Conservation (phyloP, 2,888 invertebrate species). For the Lagria hirta region DNA sequence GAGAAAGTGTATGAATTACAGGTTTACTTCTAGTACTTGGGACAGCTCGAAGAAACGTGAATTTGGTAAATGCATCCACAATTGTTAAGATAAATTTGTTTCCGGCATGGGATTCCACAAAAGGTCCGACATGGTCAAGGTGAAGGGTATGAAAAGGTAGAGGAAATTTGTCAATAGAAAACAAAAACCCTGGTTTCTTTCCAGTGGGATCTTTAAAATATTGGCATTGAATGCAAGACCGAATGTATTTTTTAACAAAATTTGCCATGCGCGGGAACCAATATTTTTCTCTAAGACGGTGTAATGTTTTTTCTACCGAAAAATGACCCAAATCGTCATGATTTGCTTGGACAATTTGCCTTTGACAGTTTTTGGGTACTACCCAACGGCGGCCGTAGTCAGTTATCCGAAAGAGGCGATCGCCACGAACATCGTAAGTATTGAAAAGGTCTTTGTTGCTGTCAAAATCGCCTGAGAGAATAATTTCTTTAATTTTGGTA, state of each 20-base stretch:
- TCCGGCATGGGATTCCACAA: no score
- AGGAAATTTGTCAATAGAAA: background rate
- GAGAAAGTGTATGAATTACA: background rate
- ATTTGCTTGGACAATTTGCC: slow-evolving; percentile 1
- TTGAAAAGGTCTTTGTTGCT: background rate
- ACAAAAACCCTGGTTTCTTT: background rate
- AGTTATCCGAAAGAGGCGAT: no score
- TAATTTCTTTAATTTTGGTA: background rate
- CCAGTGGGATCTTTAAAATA: background rate
- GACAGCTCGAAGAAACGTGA: background rate
- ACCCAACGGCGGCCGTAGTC: slow-evolving; percentile 2
- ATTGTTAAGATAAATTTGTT: no score
- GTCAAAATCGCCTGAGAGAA: background rate
- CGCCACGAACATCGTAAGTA: background rate
- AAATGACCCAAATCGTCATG: slow-evolving; percentile 4
- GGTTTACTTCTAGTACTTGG: background rate
- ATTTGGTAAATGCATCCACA: no score
- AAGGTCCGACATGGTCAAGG: background rate
- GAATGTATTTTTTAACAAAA: background rate
- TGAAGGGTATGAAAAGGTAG: background rate
- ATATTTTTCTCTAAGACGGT: background rate
- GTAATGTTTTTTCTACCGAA: background rate
- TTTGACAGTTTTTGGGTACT: background rate
- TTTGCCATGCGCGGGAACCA: background rate
- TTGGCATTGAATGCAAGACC: background rate